Percentiles rank a stretch among this genome's conserved stretches.
phyloP scores from a whole-genome alignment of 2,113 vertebrate genomes.

The Neofelis nebulosa region DNA sequence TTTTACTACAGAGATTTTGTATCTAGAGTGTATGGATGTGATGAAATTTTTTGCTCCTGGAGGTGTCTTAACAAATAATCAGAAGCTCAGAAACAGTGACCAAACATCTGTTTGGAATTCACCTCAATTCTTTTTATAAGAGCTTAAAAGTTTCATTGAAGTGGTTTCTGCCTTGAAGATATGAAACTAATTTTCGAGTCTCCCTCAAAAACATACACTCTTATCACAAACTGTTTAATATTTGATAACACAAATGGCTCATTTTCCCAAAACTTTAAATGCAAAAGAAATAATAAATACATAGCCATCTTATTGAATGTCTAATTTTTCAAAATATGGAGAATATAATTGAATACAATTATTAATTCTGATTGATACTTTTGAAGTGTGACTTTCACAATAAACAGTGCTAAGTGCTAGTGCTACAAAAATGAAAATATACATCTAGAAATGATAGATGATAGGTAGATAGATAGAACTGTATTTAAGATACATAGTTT shows the following conservation, averaged over 20 bases:
- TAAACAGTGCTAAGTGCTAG: not conserved
- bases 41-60: not conserved
- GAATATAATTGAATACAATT: not conserved
- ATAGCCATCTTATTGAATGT: not conserved
- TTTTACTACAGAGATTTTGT: not conserved
- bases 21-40: not conserved
- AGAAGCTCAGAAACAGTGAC: not conserved
- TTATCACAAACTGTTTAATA: not conserved
- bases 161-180: not conserved
- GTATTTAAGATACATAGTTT: not conserved
- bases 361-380: not conserved
- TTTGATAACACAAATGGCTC: not conserved
- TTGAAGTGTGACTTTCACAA: not conserved
- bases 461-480: not conserved
- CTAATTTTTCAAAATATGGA: not conserved
- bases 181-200: not conserved
- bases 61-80: not conserved
- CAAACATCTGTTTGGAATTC: not conserved
- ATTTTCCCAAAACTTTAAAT: not conserved
- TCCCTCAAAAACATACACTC: not conserved
- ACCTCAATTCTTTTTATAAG: not conserved
- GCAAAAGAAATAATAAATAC: not conserved
- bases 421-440: not conserved
- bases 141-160: not conserved
- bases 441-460: not conserved